Conservation (phyloP, 2,888 invertebrate genomes). For the Drosophila prostipennis region DNA sequence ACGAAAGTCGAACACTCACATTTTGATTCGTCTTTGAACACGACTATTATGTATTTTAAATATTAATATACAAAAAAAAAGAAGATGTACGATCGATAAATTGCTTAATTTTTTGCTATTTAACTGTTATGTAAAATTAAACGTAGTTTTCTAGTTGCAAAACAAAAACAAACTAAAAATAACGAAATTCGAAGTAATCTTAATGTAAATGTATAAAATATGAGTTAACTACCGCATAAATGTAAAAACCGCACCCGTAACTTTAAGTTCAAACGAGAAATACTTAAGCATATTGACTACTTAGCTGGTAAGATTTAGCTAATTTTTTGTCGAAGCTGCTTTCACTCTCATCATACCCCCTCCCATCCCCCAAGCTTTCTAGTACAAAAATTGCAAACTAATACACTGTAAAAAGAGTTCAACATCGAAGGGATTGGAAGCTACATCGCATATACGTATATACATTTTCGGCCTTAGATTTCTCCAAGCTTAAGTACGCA, state of each 20-base stretch:
- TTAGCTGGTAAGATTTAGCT: conserved; percentile 68
- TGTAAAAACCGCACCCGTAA: conserved; percentile 44
- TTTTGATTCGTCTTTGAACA: conserved; percentile 51
- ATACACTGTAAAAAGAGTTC: conserved; percentile 58
- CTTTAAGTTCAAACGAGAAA: conserved; percentile 40
- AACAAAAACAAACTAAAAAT: conserved; percentile 42
- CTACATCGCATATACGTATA: conserved; percentile 61
- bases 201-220: conserved; percentile 71
- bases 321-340: conserved; percentile 75
- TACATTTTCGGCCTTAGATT: conserved; percentile 76
- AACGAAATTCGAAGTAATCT: conserved; percentile 15
- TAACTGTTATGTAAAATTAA: conserved; percentile 57
- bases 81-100: conserved; percentile 33
- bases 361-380: conserved; percentile 58
- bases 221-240: conserved; percentile 38
- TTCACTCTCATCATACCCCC: conserved; percentile 22
- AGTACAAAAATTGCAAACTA: conserved; percentile 66
- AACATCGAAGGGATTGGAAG: conserved; percentile 36
- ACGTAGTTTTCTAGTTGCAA: conserved; percentile 61
- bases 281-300: conserved; percentile 73
- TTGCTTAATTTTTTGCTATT: conserved; percentile 62
- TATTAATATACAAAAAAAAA: conserved; percentile 53
- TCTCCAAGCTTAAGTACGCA: conserved; percentile 68
- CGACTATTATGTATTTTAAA: conserved; percentile 66
- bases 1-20: conserved; percentile 28